These are phyloP conservation scores for Mythimna ferrago DNA, from an alignment of 2,888 invertebrate species.

Conservation along the genomic window DNA sequence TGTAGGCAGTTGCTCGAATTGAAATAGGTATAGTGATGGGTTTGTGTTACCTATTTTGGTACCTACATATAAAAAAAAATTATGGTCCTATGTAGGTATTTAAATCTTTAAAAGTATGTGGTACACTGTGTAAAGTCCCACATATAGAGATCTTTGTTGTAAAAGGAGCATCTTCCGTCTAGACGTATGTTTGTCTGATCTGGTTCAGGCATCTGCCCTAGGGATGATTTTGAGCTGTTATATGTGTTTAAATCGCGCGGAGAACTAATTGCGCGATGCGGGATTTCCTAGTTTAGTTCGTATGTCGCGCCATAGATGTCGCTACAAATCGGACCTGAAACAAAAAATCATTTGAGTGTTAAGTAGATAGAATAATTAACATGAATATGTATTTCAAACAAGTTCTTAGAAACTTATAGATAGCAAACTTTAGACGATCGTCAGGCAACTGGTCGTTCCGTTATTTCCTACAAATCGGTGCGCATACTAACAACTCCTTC, in stretches of 20 bases:
- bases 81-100: background rate
- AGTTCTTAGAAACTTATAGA: conserved; percentile 45
- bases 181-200: too few relatives aligned
- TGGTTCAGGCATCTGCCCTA: too few relatives aligned
- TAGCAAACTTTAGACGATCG: conserved; percentile 70
- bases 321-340: background rate
- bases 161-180: too few relatives aligned
- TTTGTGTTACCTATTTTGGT: too few relatives aligned
- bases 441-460: conserved; percentile 82
- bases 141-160: too few relatives aligned
- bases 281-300: too few relatives aligned
- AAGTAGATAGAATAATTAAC: conserved; percentile 11
- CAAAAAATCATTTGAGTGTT: background rate
- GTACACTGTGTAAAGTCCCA: too few relatives aligned
- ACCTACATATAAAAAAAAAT: background rate
- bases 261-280: too few relatives aligned
- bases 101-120: too few relatives aligned
- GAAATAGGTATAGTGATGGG: background rate
- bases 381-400: conserved; percentile 33
- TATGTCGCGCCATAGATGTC: too few relatives aligned
- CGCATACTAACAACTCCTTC: conserved; percentile 79
- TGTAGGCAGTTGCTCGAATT: background rate
- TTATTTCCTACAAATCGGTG: conserved; percentile 85
- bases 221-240: too few relatives aligned
- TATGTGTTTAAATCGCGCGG: too few relatives aligned